These are phyloP conservation scores for Spilarctia lutea DNA, from an alignment of 2,888 invertebrate genomes.

Conservation along the genomic window DNA sequence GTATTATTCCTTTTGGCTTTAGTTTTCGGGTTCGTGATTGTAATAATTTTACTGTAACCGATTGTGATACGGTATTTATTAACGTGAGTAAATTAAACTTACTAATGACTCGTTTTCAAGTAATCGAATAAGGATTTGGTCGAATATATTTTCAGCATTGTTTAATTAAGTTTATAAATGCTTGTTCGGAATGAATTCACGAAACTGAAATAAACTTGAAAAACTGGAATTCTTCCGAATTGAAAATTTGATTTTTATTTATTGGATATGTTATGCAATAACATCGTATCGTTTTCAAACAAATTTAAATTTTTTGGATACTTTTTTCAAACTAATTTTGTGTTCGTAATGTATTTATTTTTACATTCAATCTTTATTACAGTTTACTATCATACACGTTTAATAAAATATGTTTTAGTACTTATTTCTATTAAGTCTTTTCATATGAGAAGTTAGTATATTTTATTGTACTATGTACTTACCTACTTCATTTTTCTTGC, in stretches of 20 bases:
- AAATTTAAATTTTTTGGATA: not conserved
- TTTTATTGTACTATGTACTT: not conserved
- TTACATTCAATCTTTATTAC: not conserved
- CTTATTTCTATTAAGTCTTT: not conserved
- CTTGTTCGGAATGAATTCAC: slow-evolving; percentile 10
- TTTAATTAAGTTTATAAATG: slow-evolving; percentile 43
- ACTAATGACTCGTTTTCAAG: not conserved
- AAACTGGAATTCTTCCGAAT: not conserved
- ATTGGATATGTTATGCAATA: not conserved
- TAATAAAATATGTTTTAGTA: not conserved
- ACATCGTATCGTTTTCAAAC: not conserved
- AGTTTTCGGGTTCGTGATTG: not conserved
- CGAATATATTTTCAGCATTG: slow-evolving; percentile 26
- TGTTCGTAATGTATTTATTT: not conserved
- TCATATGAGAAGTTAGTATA: not conserved
- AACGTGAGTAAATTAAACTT: not conserved
- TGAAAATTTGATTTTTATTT: not conserved
- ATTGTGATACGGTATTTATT: not conserved
- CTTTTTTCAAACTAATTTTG: not conserved
- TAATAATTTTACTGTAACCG: not conserved
- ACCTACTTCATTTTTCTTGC: not conserved
- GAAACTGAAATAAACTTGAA: not conserved
- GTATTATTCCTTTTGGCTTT: slow-evolving; percentile 3
- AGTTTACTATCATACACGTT: not conserved
- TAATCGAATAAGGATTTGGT: not conserved